Evolutionary conservation across 2,113 vertebrate genomes (phyloP).

Genomic region (Macrotis lagotis): DNA sequence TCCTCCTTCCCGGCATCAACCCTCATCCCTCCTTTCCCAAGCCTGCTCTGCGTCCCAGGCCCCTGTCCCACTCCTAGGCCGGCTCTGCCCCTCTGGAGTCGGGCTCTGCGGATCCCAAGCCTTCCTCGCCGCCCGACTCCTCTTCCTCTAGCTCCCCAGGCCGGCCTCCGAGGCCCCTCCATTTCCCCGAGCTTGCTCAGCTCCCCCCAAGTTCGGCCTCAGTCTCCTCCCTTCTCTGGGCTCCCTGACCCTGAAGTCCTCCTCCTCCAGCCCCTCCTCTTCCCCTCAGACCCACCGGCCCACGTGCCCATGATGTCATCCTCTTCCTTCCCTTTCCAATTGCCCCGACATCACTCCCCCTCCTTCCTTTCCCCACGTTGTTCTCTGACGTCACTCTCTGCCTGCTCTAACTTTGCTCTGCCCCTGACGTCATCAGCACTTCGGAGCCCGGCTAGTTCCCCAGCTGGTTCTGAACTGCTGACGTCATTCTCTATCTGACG

Average conservation of each 20-base stretch:
- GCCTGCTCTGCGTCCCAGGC: background rate
- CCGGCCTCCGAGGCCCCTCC: background rate
- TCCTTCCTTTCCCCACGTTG: background rate
- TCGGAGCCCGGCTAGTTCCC: too few species aligned
- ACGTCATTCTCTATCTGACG: background rate
- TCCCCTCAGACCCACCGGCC: too few species aligned
- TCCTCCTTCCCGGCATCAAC: background rate
- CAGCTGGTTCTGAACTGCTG: background rate
- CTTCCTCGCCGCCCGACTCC: background rate
- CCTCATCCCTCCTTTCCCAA: background rate
- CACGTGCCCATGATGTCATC: background rate
- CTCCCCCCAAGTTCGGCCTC: background rate
- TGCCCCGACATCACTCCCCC: background rate
- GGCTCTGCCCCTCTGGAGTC: background rate
- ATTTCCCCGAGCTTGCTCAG: background rate
- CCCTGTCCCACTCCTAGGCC: background rate
- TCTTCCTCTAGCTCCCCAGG: background rate
- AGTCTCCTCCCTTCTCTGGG: background rate
- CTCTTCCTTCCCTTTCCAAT: background rate
- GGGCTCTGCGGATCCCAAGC: background rate
- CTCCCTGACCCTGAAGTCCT: background rate
- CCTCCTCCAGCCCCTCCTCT: background rate
- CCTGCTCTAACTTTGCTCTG: background rate
- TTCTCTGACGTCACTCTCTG: background rate
- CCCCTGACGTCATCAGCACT: background rate